A percentile compares a stretch with the other conserved stretches of the same genome.
These are phyloP conservation scores for Enteromius unitaeniatus DNA, from an alignment of 2,797 vertebrate species.

Conservation along the genomic window DNA sequence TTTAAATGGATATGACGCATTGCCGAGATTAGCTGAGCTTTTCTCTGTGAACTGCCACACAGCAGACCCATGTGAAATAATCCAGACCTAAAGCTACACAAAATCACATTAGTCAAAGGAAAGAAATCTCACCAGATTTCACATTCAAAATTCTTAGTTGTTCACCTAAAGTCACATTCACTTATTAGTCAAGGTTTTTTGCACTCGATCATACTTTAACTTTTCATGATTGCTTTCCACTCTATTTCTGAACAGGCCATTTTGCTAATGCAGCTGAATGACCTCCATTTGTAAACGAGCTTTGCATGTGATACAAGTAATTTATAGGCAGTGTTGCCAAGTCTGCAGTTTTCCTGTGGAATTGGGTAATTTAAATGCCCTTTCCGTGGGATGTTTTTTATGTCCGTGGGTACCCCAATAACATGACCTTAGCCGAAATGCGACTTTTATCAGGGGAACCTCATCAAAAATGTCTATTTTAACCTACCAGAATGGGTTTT, in stretches of 20 bases:
- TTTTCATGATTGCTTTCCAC: background rate
- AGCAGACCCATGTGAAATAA: constrained; percentile 55
- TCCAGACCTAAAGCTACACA: constrained; percentile 35
- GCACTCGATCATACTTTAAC: background rate
- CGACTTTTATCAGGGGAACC: too few relatives aligned
- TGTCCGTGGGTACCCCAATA: too few relatives aligned
- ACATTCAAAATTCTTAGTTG: background rate
- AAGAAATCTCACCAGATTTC: background rate
- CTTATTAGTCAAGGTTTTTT: background rate
- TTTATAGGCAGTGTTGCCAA: background rate
- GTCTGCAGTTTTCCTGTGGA: too few relatives aligned
- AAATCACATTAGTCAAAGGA: background rate
- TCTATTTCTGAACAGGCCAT: background rate
- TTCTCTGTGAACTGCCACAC: constrained; percentile 48
- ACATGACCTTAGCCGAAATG: too few relatives aligned
- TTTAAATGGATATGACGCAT: constrained; percentile 52
- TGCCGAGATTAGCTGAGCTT: constrained; percentile 54
- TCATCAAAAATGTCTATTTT: too few relatives aligned
- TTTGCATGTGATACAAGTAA: background rate
- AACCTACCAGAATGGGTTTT: too few relatives aligned
- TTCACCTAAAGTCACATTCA: background rate
- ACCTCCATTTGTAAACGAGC: background rate
- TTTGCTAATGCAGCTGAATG: background rate
- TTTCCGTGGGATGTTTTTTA: too few relatives aligned
- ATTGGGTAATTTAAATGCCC: too few relatives aligned